These are phyloP conservation scores for Smutsia temminckii DNA, from an alignment of 2,797 vertebrate genomes.

Conservation along the genomic window DNA sequence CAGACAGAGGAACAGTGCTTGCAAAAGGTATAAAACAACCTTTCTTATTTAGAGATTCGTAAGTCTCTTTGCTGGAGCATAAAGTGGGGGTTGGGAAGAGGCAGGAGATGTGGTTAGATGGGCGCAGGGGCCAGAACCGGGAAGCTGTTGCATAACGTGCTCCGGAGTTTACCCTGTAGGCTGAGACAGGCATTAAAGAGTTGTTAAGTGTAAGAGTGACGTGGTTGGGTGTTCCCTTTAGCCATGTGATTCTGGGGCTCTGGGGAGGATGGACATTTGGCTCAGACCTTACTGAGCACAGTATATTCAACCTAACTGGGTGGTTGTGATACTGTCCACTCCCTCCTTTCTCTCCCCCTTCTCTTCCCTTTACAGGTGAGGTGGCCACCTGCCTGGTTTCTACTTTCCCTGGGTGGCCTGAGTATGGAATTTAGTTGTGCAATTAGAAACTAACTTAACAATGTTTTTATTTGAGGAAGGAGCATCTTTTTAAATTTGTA, in stretches of 20 bases:
- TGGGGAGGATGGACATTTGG: neutral
- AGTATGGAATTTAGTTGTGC: neutral
- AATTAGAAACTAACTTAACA: neutral
- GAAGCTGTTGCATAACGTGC: neutral
- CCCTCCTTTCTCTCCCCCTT: neutral
- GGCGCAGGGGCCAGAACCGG: neutral
- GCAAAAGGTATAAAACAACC: neutral
- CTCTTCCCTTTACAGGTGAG: neutral
- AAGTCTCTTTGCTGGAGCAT: neutral
- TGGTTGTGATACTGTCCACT: neutral
- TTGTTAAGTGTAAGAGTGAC: too few species aligned
- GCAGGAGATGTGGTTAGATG: too few species aligned
- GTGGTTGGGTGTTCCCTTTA: neutral
- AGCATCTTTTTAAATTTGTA: neutral
- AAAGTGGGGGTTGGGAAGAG: neutral
- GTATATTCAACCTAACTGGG: neutral
- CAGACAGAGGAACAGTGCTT: neutral
- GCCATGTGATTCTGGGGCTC: neutral
- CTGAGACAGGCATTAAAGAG: neutral
- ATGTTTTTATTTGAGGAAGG: neutral
- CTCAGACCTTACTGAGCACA: neutral
- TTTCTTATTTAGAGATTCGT: neutral
- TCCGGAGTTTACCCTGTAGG: neutral
- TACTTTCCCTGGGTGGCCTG: neutral
- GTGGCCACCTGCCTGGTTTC: neutral